Base-by-base conservation (phyloP, 2,797 vertebrate species). In the Acipenser ruthenus region DNA sequence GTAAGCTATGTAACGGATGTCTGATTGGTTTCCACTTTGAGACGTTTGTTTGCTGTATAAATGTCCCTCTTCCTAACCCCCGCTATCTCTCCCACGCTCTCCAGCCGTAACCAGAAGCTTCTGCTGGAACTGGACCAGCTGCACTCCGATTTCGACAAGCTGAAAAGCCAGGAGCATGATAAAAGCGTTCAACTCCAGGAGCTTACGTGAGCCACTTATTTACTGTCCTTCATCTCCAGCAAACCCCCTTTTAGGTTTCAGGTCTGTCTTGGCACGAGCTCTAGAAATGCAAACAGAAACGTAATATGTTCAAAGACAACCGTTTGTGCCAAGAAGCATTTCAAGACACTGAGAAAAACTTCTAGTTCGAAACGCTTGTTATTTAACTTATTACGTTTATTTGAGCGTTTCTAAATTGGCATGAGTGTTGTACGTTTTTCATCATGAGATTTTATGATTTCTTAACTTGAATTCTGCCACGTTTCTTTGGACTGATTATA, bases 181-280 rank as follows among this genome's bases (percentile, higher is more conserved):
- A 98, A 96, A 83, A 93, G 89, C 2, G 72, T 86, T 50, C 92
- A 93, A 71, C 86, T 98, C 79, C 93, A 98, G 84, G 92, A 97
- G 78, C 89, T 98, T 80, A 96, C 90, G 95, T 98, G 86, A 91
- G 94, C 87, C 37, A 58, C 7, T 55, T 8, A 59, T 37, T 59
- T 37, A 37, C 23, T 63, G 10, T 64, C 11, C 23, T 6, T 37
- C 23, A 37, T 37, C 23, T 37, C 23, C 23, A 37, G 23, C 23
- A 3, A 37, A 11, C 23, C 23, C 64, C 10, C 68, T 71, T 10
- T 58, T 73, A 64, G 49, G 59, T 51, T 10, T 7, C 13, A 7
- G 0, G 1, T 0, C 2, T 65, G 61, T 15, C 52, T 37, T 4
- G 23, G 23, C 23, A 37, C 23, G 23, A 37, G 23, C 23, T 0